Conservation (phyloP, 2,888 invertebrate species). For the Cremastobaeus sp. region DNA sequence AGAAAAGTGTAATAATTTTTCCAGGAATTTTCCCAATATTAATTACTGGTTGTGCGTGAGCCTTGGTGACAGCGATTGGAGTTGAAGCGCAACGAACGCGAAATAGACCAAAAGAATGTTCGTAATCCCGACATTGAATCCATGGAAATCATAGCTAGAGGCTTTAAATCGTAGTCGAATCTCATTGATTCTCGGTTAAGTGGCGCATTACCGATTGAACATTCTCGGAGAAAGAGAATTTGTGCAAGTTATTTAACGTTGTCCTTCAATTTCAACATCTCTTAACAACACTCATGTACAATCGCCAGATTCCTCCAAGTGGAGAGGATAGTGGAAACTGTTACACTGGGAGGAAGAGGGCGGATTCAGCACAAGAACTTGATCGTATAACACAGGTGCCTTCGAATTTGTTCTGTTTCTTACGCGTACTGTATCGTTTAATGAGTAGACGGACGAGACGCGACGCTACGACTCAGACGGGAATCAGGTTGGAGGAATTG, state of each 20-base stretch:
- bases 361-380: slow-evolving; percentile 58
- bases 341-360: slow-evolving; percentile 23
- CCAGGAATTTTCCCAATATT: slow-evolving; percentile 56
- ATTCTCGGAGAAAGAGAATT: no score
- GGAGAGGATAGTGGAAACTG: neutral
- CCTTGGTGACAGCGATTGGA: slow-evolving; percentile 24
- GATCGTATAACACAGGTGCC: slow-evolving; percentile 68
- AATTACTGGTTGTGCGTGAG: slow-evolving; percentile 34
- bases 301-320: slow-evolving; percentile 24
- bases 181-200: no score
- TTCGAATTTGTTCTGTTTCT: slow-evolving; percentile 65
- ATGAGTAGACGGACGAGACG: slow-evolving; percentile 49
- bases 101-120: no score
- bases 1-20: slow-evolving; percentile 51
- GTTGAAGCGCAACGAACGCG: slow-evolving; percentile 7
- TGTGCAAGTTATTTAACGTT: neutral
- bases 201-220: no score
- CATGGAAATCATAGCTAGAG: no score
- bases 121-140: no score
- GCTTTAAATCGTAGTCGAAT: no score
- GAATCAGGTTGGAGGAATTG: slow-evolving; percentile 45
- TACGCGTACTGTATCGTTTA: slow-evolving; percentile 57
- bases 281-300: slow-evolving; percentile 25
- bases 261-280: slow-evolving; percentile 14
- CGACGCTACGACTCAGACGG: slow-evolving; percentile 43